Conservation (phyloP, 2,888 invertebrate genomes). For the Stramonita haemastoma region DNA sequence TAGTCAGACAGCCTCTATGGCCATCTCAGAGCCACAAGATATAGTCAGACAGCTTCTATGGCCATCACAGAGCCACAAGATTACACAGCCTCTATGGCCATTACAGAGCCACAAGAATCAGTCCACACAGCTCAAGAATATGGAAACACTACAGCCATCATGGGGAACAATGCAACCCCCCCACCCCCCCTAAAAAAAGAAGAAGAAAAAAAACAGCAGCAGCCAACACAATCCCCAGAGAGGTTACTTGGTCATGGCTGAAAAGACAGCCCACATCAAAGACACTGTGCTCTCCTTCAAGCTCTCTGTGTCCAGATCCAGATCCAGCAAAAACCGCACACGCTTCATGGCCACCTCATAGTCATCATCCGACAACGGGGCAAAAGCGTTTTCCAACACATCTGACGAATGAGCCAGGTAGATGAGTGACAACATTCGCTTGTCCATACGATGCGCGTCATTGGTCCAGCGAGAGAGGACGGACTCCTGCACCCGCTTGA, state of each 20-base stretch:
- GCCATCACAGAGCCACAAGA: no score
- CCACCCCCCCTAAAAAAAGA: not conserved
- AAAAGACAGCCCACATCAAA: constrained; percentile 99
- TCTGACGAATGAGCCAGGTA: constrained; percentile 98
- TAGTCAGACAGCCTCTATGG: no score
- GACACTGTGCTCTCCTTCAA: constrained; percentile 85
- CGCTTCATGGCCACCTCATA: constrained; percentile 99
- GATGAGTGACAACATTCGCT: constrained; percentile 93
- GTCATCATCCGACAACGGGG: constrained; percentile 95
- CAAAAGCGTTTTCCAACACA: constrained; percentile 99
- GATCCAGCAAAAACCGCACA: constrained; percentile 94
- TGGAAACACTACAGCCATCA: no score
- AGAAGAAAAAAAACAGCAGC: not conserved
- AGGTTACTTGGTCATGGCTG: constrained; percentile 94
- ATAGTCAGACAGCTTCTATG: no score
- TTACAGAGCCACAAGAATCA: no score
- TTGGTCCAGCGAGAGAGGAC: constrained; percentile 96
- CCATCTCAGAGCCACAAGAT: no score
- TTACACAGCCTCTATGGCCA: no score
- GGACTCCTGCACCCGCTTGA: constrained; percentile 96
- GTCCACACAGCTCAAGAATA: no score
- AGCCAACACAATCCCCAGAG: not conserved
- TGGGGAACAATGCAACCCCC: not conserved
- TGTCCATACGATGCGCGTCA: constrained; percentile 98
- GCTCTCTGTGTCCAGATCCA: constrained; percentile 97